Conservation (phyloP, 2,888 invertebrate genomes). For the Disparrhopalites patrizii region DNA sequence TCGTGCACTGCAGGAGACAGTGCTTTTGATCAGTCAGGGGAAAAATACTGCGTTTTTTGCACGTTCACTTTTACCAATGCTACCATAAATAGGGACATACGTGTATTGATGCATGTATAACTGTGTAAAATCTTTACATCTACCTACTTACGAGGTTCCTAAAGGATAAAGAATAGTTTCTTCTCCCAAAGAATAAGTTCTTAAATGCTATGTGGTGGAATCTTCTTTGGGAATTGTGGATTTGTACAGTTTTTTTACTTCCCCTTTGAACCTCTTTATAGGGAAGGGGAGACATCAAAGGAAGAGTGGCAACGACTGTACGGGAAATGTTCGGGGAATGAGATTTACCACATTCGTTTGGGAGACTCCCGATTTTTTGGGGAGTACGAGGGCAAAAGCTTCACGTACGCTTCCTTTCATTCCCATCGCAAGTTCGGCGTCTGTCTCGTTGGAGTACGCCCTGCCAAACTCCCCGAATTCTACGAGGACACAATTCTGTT, state of each 20-base stretch:
- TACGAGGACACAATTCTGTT: conserved; percentile 92
- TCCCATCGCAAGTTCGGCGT: conserved; percentile 85
- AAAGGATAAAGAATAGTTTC: too few species aligned
- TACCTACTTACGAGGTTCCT: too few species aligned
- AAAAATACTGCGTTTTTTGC: too few species aligned
- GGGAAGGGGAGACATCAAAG: conserved; percentile 88
- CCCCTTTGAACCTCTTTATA: conserved; percentile 51
- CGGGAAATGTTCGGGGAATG: conserved; percentile 97
- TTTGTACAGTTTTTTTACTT: neutral
- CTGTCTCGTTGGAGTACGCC: conserved; percentile 82
- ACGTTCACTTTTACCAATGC: too few species aligned
- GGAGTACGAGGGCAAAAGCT: conserved; percentile 97
- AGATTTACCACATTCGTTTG: conserved; percentile 95
- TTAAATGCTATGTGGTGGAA: neutral
- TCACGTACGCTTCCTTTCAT: conserved; percentile 99
- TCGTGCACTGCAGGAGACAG: too few species aligned
- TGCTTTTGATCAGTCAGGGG: too few species aligned
- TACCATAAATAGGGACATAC: too few species aligned
- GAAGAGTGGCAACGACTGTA: conserved; percentile 99
- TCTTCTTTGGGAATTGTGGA: too few species aligned
- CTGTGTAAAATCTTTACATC: neutral
- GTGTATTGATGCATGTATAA: neutral
- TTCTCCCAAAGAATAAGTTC: too few species aligned
- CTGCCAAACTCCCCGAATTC: conserved; percentile 86
- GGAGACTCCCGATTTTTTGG: conserved; percentile 96